Conservation (phyloP, 2,888 invertebrate species). For the Anorthoa munda region DNA sequence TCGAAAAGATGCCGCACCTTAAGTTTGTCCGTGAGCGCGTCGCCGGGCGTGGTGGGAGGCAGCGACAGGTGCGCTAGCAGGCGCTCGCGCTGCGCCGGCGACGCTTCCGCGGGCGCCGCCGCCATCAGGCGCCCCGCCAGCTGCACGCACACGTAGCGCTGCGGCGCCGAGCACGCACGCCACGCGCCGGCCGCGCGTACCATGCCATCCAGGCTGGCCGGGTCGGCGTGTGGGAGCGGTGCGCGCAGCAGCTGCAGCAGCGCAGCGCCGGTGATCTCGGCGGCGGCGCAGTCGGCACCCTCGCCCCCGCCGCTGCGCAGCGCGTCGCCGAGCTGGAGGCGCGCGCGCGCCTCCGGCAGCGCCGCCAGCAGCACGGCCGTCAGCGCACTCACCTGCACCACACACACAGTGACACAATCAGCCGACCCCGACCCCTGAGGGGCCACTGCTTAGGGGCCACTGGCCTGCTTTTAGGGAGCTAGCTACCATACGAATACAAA, state of each 20-base stretch:
- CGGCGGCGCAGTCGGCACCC: constrained; percentile 46
- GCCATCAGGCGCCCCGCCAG: constrained; percentile 49
- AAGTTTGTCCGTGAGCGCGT: constrained; percentile 51
- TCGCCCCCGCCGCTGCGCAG: constrained; percentile 58
- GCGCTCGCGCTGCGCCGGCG: constrained; percentile 9
- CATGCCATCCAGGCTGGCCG: constrained; percentile 26
- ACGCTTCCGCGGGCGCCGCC: background rate
- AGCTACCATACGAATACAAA: too few relatives aligned
- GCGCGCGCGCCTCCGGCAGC: constrained; percentile 41
- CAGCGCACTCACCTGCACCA: constrained; percentile 39
- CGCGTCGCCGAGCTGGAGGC: constrained; percentile 59
- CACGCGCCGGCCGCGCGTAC: constrained; percentile 36
- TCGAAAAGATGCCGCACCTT: constrained; percentile 27
- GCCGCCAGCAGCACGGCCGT: constrained; percentile 32
- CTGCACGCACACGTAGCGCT: constrained; percentile 45
- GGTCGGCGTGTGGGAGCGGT: constrained; percentile 29
- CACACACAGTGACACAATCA: background rate
- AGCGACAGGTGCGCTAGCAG: constrained; percentile 56
- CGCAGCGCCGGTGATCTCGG: constrained; percentile 25
- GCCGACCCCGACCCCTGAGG: too few relatives aligned
- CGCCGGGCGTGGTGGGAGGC: constrained; percentile 32
- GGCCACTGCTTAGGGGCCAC: too few relatives aligned
- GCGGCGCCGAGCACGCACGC: constrained; percentile 36
- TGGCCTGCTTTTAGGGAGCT: too few relatives aligned
- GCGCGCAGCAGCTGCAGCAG: constrained; percentile 35